These are phyloP conservation scores for Macropodus opercularis DNA, from an alignment of 2,797 vertebrate species.

Conservation along the genomic window DNA sequence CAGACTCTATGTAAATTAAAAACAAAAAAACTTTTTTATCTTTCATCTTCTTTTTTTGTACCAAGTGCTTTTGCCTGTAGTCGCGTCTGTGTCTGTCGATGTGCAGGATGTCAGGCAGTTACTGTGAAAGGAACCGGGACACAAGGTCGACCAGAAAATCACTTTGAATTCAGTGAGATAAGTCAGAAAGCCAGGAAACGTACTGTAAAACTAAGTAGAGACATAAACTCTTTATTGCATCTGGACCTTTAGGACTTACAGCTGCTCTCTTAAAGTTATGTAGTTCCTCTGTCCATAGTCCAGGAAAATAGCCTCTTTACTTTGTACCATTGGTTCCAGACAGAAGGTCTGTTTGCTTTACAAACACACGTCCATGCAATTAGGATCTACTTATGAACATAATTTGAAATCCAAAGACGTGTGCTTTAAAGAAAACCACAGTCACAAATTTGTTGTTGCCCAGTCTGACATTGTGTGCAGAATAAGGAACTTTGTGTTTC, in stretches of 20 bases:
- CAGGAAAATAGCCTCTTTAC: slow-evolving; percentile 37
- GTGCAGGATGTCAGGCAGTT: slow-evolving; percentile 15
- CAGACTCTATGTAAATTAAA: background rate
- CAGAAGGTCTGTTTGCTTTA: slow-evolving; percentile 42
- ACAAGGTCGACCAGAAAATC: slow-evolving; percentile 34
- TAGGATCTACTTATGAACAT: background rate
- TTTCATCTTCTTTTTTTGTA: slow-evolving; percentile 28
- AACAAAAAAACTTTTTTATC: slow-evolving; percentile 1
- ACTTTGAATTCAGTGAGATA: slow-evolving; percentile 39
- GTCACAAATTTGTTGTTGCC: slow-evolving; percentile 54
- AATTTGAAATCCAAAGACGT: slow-evolving; percentile 26
- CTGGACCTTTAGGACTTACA: slow-evolving; percentile 36
- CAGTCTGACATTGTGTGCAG: slow-evolving; percentile 59
- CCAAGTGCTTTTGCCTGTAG: slow-evolving; percentile 18
- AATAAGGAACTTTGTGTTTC: slow-evolving; percentile 61
- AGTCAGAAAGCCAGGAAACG: slow-evolving; percentile 19
- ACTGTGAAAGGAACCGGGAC: slow-evolving; percentile 18
- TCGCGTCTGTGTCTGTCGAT: slow-evolving; percentile 8
- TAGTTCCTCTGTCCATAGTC: slow-evolving; percentile 4
- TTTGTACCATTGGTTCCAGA: slow-evolving; percentile 63
- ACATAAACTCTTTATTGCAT: slow-evolving; percentile 24
- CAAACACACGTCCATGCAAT: slow-evolving; percentile 8
- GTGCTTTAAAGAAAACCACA: slow-evolving; percentile 58
- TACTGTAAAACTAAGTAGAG: slow-evolving; percentile 25
- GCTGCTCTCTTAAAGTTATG: slow-evolving; percentile 35